Evolutionary conservation across 1,140 invertebrate genomes (phyloP).

Genomic region (Bombus polaris): DNA sequence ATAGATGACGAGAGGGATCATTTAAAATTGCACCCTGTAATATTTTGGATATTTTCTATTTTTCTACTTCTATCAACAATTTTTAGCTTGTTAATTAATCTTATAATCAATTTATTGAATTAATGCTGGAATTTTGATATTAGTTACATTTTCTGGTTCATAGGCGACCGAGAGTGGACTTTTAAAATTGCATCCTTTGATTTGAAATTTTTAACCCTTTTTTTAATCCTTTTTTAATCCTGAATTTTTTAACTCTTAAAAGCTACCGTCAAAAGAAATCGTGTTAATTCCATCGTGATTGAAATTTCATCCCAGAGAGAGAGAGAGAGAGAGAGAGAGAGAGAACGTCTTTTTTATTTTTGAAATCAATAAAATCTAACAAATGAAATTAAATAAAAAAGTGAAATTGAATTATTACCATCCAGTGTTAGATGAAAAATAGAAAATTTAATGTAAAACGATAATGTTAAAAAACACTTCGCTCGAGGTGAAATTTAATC

Average conservation of each 20-base stretch:
- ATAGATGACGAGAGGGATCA: slow-evolving; percentile 41
- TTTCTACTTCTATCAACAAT: too few species aligned
- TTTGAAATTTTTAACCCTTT: neutral
- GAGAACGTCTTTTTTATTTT: neutral
- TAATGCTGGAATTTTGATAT: neutral
- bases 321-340: too few species aligned
- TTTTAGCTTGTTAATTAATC: too few species aligned
- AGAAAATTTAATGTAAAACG: neutral
- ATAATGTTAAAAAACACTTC: neutral
- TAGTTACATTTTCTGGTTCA: neutral
- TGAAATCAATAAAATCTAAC: neutral
- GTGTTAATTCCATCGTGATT: neutral
- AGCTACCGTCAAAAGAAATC: neutral
- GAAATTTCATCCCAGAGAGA: neutral
- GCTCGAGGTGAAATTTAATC: neutral
- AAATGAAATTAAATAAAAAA: too few species aligned
- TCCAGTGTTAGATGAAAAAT: neutral
- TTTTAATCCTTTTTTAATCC: too few species aligned
- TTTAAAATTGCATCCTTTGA: neutral
- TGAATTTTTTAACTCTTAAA: neutral
- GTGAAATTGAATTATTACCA: too few species aligned
- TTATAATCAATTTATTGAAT: too few species aligned
- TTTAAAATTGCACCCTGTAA: neutral
- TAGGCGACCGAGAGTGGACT: neutral
- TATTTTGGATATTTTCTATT: too few species aligned